Percentiles rank a stretch among this genome's conserved stretches.
phyloP scores from a whole-genome alignment of 35 echinoderm and acorn worm species.

The Anneissia japonica region DNA sequence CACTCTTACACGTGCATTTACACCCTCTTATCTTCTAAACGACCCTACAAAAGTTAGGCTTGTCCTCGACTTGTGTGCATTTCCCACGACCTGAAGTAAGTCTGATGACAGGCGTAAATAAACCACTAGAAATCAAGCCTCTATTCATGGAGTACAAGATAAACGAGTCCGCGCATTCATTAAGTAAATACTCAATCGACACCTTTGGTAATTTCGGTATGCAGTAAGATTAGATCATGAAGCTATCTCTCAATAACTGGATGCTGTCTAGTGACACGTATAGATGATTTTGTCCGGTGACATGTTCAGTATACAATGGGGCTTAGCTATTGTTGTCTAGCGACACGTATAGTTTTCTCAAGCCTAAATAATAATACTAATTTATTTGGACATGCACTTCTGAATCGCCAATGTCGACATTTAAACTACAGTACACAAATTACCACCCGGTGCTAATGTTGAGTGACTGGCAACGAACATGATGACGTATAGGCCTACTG shows the following conservation, averaged over 20 bases:
- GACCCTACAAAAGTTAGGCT: not conserved
- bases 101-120: not conserved
- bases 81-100: not conserved
- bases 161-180: not conserved
- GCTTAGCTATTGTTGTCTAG: no score
- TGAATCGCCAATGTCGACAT: no score
- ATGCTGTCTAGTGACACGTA: not conserved
- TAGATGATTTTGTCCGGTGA: not conserved
- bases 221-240: not conserved
- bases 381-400: no score
- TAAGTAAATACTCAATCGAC: not conserved
- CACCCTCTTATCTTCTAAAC: not conserved
- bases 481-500: no score
- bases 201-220: not conserved
- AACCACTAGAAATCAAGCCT: not conserved
- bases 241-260: not conserved
- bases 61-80: not conserved
- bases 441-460: no score
- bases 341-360: no score
- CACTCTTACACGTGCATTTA: not conserved
- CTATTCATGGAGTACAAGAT: not conserved
- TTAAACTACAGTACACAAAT: no score
- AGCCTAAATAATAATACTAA: no score
- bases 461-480: no score
- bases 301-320: no score